Conservation (phyloP, 2,797 vertebrate genomes). For the Gambusia yucatana region DNA sequence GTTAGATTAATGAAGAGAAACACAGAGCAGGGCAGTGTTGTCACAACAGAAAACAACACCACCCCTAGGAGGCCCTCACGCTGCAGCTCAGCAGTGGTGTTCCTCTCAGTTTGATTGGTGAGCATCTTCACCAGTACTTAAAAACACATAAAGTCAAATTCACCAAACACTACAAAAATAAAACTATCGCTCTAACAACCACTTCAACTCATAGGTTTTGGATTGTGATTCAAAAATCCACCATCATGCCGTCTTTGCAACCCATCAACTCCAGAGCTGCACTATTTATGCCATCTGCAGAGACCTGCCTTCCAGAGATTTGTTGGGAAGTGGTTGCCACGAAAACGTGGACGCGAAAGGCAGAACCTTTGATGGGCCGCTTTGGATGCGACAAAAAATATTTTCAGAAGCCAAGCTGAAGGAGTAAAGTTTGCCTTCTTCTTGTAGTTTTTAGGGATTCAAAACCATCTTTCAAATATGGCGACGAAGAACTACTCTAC, state of each 20-base stretch:
- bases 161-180: background rate
- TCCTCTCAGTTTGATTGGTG: background rate
- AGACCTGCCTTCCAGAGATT: background rate
- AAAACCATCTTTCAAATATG: no score
- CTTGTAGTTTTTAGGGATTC: background rate
- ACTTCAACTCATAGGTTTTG: background rate
- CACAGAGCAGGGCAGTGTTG: conserved; percentile 7
- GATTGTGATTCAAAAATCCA: background rate
- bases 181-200: background rate
- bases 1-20: conserved; percentile 61
- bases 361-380: background rate
- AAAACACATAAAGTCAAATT: background rate
- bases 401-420: background rate
- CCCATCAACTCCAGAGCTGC: background rate
- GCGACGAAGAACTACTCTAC: no score
- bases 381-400: background rate
- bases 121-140: background rate
- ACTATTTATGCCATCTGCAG: background rate
- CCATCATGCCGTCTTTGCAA: background rate
- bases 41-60: background rate
- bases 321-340: background rate
- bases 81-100: background rate
- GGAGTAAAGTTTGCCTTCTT: background rate
- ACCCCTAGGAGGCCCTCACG: background rate
- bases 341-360: background rate